Percentiles rank a stretch among this genome's conserved stretches.
Conservation (phyloP, 2,888 invertebrate genomes). For the Ephialtes manifestator region DNA sequence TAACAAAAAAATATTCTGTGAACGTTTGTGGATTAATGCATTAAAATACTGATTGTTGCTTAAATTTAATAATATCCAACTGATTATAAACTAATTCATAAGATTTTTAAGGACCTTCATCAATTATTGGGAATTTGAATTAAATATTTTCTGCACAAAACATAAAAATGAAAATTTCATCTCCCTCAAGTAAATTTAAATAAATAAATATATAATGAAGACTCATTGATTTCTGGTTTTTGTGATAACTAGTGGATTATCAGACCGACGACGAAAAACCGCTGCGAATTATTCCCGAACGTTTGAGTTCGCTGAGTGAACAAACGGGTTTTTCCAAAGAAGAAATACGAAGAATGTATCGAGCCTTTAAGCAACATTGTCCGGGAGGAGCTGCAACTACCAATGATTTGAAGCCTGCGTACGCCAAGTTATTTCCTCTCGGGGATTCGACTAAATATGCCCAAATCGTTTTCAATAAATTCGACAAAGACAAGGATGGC, state of each 20-base stretch:
- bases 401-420: conserved; percentile 79
- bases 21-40: no score
- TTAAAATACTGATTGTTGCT: no score
- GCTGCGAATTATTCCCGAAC: conserved; percentile 76
- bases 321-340: conserved; percentile 80
- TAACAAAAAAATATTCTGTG: no score
- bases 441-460: conserved; percentile 81
- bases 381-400: conserved; percentile 79
- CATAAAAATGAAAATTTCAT: background rate
- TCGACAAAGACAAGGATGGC: conserved; percentile 80
- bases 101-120: no score
- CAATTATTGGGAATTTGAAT: background rate
- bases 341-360: conserved; percentile 80
- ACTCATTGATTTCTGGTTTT: conserved; percentile 37
- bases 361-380: conserved; percentile 81
- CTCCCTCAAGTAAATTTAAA: no score
- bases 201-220: background rate
- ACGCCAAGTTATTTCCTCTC: conserved; percentile 82
- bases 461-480: conserved; percentile 81
- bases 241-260: conserved; percentile 56
- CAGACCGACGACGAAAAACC: conserved; percentile 60
- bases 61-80: no score
- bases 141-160: background rate
- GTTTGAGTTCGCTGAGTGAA: conserved; percentile 73
- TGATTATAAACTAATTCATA: no score